phyloP scores from a whole-genome alignment of 2,797 vertebrate genomes.

The Melanotaenia pygmaea region DNA sequence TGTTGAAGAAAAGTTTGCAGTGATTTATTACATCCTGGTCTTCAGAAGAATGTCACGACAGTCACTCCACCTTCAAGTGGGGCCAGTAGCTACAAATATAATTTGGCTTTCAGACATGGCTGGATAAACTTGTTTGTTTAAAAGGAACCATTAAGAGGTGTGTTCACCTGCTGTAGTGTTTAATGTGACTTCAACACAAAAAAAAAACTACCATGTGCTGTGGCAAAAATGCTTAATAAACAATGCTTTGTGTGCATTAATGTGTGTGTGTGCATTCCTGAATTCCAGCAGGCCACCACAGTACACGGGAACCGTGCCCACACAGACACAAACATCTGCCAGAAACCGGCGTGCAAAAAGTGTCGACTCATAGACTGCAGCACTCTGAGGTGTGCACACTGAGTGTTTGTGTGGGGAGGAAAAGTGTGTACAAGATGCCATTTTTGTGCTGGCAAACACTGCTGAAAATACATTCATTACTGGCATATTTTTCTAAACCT shows the following conservation, averaged over 20 bases:
- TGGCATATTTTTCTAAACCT: background rate
- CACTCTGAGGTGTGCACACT: background rate
- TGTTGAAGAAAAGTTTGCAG: background rate
- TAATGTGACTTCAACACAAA: slow-evolving; percentile 37
- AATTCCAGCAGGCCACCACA: slow-evolving; percentile 68
- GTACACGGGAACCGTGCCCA: slow-evolving; percentile 71
- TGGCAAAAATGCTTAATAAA: slow-evolving; percentile 38
- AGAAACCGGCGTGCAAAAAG: slow-evolving; percentile 44
- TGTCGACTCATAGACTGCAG: slow-evolving; percentile 52
- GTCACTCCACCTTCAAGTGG: slow-evolving; percentile 8
- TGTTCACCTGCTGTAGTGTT: slow-evolving; percentile 4
- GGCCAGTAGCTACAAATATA: slow-evolving; percentile 4
- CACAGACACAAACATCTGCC: slow-evolving; percentile 70
- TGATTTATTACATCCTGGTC: background rate
- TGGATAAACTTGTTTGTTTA: slow-evolving; percentile 3
- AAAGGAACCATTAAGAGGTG: slow-evolving; percentile 1
- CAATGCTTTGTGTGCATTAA: slow-evolving; percentile 39
- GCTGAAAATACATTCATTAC: background rate
- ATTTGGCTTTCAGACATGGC: slow-evolving; percentile 4
- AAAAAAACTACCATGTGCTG: slow-evolving; percentile 4
- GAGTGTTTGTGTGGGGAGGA: background rate
- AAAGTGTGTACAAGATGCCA: slow-evolving; percentile 1
- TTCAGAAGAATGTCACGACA: background rate
- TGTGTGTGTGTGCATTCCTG: slow-evolving; percentile 42
- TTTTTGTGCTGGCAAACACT: slow-evolving; percentile 10